Evolutionary conservation across 2,797 vertebrate species (phyloP).

Genomic region (Neosilurus hyrtlii): DNA sequence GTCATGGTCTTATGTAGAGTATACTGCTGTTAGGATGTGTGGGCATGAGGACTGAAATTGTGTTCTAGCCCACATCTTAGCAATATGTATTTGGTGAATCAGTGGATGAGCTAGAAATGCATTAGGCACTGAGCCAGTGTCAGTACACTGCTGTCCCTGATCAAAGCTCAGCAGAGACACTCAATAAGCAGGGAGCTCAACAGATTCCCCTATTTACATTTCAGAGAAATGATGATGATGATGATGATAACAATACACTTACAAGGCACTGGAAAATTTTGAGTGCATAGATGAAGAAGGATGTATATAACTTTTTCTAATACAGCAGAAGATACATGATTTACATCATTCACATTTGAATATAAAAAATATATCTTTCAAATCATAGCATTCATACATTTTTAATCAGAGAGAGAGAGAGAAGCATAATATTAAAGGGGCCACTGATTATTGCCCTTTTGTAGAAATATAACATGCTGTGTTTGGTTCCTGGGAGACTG

Average conservation of each 20-base stretch:
- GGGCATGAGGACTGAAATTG: not conserved
- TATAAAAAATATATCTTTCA: not conserved
- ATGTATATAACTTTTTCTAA: too few relatives aligned
- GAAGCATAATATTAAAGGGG: not conserved
- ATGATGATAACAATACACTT: not conserved
- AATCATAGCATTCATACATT: not conserved
- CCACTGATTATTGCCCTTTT: not conserved
- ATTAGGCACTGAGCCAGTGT: not conserved
- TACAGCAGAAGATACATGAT: not conserved
- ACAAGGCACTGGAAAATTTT: not conserved
- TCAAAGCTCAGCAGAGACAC: constrained; percentile 34
- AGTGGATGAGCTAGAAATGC: not conserved
- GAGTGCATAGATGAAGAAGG: not conserved
- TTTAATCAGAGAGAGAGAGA: not conserved
- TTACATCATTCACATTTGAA: not conserved
- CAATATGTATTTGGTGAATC: not conserved
- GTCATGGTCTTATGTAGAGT: not conserved
- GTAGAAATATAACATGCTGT: not conserved
- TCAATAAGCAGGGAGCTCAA: constrained; percentile 15
- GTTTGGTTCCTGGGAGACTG: not conserved
- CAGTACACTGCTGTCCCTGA: constrained; percentile 15
- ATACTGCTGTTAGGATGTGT: not conserved
- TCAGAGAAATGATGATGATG: constrained; percentile 27
- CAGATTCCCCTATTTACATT: constrained; percentile 44
- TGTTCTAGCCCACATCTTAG: not conserved